Percentiles rank a stretch among this genome's conserved stretches.
Evolutionary conservation across 2,797 vertebrate genomes (phyloP).

Genomic region (Sylvilagus floridanus): DNA sequence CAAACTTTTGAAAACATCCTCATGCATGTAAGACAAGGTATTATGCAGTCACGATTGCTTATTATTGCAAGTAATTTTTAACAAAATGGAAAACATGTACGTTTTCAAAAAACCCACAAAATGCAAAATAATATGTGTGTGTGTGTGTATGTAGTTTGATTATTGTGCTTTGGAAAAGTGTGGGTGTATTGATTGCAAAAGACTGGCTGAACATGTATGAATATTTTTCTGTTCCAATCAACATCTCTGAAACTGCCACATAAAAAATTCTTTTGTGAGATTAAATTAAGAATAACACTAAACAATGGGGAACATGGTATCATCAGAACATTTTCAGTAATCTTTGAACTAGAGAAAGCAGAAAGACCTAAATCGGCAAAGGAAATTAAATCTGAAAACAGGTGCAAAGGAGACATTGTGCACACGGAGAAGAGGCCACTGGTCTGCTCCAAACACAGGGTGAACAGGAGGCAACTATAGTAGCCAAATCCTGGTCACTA

Average conservation of each 20-base stretch:
- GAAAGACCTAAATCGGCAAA: background rate
- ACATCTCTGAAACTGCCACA: conserved; percentile 14
- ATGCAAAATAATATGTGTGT: background rate
- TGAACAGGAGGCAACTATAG: background rate
- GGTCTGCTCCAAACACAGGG: background rate
- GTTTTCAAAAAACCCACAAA: background rate
- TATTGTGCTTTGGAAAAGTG: background rate
- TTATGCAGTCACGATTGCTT: background rate
- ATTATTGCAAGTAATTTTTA: conserved; percentile 31
- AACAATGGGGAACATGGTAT: background rate
- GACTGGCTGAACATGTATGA: background rate
- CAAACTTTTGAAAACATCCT: background rate
- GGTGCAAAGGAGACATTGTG: background rate
- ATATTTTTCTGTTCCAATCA: background rate
- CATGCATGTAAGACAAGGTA: background rate
- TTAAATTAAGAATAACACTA: background rate
- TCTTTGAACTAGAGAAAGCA: background rate
- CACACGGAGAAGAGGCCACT: rapidly evolving
- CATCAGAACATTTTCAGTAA: background rate
- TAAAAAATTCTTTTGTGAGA: background rate
- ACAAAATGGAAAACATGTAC: conserved; percentile 11
- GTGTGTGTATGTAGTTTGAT: background rate
- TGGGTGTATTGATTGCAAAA: background rate
- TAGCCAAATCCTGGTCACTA: background rate
- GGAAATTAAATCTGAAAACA: background rate